These are phyloP conservation scores for Neuroterus valhalla DNA, from an alignment of 1,140 invertebrate genomes.

Conservation along the genomic window DNA sequence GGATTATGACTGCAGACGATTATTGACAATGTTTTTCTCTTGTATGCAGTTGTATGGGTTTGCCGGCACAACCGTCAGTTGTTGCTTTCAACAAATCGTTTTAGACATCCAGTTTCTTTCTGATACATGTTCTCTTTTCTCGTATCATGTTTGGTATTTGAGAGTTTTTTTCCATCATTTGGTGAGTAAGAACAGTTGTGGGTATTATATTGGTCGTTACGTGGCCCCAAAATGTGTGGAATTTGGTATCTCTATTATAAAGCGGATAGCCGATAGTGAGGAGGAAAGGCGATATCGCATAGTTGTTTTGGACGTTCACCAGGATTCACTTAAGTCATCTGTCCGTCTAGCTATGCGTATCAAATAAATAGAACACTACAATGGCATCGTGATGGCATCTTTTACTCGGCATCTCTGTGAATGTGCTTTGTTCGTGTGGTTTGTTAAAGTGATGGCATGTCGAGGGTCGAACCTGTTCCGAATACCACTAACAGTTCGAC, in stretches of 20 bases:
- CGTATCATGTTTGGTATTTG: too few relatives aligned
- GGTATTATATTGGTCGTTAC: not conserved
- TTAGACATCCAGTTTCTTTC: too few relatives aligned
- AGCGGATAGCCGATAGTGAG: not conserved
- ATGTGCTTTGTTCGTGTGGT: constrained; percentile 49
- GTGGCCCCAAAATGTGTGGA: constrained; percentile 3
- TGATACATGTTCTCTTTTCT: too few relatives aligned
- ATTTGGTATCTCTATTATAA: not conserved
- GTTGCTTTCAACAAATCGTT: too few relatives aligned
- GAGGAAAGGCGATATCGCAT: constrained; percentile 27
- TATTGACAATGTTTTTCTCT: too few relatives aligned
- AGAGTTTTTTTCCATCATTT: not conserved
- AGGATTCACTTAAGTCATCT: constrained; percentile 41
- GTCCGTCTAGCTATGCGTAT: constrained; percentile 40
- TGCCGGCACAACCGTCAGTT: too few relatives aligned
- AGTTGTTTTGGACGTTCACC: constrained; percentile 18
- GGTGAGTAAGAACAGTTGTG: not conserved
- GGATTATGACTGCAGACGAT: too few relatives aligned
- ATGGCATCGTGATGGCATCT: constrained; percentile 52
- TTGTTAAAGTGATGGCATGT: constrained; percentile 61
- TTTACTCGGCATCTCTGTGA: constrained; percentile 38
- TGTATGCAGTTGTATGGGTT: too few relatives aligned
- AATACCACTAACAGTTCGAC: constrained; percentile 51
- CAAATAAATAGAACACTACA: constrained; percentile 51
- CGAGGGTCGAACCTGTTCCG: constrained; percentile 66